These are phyloP conservation scores for Scaptomyza caliginosa DNA, from an alignment of 2,888 invertebrate genomes.

Conservation along the genomic window DNA sequence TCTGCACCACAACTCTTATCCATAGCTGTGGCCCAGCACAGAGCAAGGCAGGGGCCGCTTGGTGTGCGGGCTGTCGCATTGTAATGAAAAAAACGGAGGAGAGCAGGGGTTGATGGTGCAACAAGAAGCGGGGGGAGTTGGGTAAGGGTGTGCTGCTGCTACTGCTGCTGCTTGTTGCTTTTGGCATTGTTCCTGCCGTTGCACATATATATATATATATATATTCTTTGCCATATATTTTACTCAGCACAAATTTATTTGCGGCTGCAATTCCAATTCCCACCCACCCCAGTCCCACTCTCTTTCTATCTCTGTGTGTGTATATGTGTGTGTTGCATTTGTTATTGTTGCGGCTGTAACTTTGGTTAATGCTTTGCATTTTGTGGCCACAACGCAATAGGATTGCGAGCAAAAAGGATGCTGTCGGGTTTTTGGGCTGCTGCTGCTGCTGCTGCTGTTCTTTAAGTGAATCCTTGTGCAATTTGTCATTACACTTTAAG, in stretches of 20 bases:
- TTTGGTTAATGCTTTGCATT: slow-evolving; percentile 75
- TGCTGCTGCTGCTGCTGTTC: slow-evolving; percentile 6
- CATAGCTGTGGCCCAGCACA: slow-evolving; percentile 4
- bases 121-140: too few species aligned
- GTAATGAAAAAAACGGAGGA: slow-evolving; percentile 73
- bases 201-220: slow-evolving; percentile 64
- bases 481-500: slow-evolving; percentile 65
- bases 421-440: slow-evolving; percentile 7
- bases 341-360: slow-evolving; percentile 74
- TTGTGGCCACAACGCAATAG: slow-evolving; percentile 63
- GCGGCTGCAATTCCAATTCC: slow-evolving; percentile 70
- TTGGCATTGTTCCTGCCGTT: slow-evolving; percentile 75
- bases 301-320: background rate
- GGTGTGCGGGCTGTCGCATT: slow-evolving; percentile 39
- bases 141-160: slow-evolving; percentile 9
- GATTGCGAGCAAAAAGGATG: slow-evolving; percentile 24
- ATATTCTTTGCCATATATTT: slow-evolving; percentile 69
- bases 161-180: slow-evolving; percentile 70
- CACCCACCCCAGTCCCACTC: slow-evolving; percentile 1
- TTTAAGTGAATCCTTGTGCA: slow-evolving; percentile 55
- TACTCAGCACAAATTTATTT: slow-evolving; percentile 73
- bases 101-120: slow-evolving; percentile 9
- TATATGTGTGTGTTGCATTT: slow-evolving; percentile 33
- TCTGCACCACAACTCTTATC: slow-evolving; percentile 2
- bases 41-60: slow-evolving; percentile 18